Evolutionary conservation across 1,140 invertebrate genomes (phyloP).

Genomic region (Sinella curviseta): DNA sequence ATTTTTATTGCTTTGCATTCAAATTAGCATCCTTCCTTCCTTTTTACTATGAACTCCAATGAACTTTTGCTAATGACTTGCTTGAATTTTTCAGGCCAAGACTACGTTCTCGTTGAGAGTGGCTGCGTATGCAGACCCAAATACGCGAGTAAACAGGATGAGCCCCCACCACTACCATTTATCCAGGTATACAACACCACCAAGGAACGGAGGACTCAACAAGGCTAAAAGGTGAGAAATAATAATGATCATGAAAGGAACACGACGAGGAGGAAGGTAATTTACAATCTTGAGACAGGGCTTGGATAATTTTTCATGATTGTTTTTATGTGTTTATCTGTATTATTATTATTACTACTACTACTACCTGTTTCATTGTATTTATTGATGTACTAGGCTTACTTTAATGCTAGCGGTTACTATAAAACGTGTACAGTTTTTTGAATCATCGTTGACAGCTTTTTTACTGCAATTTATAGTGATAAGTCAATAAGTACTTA

Average conservation of each 20-base stretch:
- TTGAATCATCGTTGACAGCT: no score
- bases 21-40: slow-evolving; percentile 3
- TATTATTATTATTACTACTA: no score
- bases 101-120: slow-evolving; percentile 88
- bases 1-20: not conserved
- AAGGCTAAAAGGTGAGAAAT: not conserved
- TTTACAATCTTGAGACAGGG: not conserved
- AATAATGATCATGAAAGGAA: not conserved
- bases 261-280: not conserved
- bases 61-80: slow-evolving; percentile 2
- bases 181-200: slow-evolving; percentile 37
- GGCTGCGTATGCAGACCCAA: slow-evolving; percentile 87
- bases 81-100: slow-evolving; percentile 61
- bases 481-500: no score
- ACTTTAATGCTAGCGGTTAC: no score
- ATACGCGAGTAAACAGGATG: slow-evolving; percentile 58
- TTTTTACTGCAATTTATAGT: no score
- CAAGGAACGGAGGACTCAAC: not conserved
- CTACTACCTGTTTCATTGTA: no score
- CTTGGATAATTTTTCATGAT: no score
- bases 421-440: no score
- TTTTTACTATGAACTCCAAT: not conserved
- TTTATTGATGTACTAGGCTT: no score
- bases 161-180: slow-evolving; percentile 48
- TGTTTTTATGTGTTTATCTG: no score